Evolutionary conservation across 2,888 invertebrate species (phyloP).

Genomic region (Sceliomorpha sp.): DNA sequence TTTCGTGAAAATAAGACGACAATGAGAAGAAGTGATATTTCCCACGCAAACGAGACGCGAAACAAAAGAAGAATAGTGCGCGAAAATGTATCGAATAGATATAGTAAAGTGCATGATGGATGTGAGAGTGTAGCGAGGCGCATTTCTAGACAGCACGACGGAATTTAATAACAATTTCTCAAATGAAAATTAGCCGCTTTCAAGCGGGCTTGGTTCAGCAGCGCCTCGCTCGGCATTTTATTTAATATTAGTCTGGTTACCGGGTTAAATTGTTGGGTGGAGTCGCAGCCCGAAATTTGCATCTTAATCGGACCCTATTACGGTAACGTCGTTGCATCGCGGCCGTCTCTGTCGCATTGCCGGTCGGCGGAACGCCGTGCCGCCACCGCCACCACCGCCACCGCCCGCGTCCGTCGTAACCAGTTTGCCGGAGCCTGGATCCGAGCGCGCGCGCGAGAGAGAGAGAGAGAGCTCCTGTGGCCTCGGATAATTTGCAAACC

Average conservation of each 20-base stretch:
- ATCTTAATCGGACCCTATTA: slow-evolving; percentile 78
- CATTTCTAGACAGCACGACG: slow-evolving; percentile 15
- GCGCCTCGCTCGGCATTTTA: slow-evolving; percentile 68
- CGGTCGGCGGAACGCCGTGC: slow-evolving; percentile 50
- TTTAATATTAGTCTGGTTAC: slow-evolving; percentile 76
- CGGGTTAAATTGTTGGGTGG: slow-evolving; percentile 75
- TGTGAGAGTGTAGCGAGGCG: slow-evolving; percentile 17
- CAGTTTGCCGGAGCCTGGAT: slow-evolving; percentile 58
- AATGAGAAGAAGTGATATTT: no score
- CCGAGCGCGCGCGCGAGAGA: no score
- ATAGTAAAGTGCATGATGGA: slow-evolving; percentile 30
- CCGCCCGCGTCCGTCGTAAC: slow-evolving; percentile 55
- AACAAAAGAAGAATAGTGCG: neutral
- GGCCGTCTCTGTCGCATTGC: slow-evolving; percentile 45
- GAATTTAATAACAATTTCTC: slow-evolving; percentile 73
- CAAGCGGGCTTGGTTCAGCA: slow-evolving; percentile 51
- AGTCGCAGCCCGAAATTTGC: slow-evolving; percentile 72
- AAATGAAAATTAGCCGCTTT: slow-evolving; percentile 72
- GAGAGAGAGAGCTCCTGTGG: no score
- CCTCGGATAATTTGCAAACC: slow-evolving; percentile 72
- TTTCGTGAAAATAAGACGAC: no score
- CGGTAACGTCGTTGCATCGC: slow-evolving; percentile 72
- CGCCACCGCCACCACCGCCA: no score
- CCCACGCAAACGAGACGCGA: no score
- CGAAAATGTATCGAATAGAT: slow-evolving; percentile 21